Evolutionary conservation across 2,113 vertebrate species (phyloP).

Genomic region (Phylloscopus trochilus): DNA sequence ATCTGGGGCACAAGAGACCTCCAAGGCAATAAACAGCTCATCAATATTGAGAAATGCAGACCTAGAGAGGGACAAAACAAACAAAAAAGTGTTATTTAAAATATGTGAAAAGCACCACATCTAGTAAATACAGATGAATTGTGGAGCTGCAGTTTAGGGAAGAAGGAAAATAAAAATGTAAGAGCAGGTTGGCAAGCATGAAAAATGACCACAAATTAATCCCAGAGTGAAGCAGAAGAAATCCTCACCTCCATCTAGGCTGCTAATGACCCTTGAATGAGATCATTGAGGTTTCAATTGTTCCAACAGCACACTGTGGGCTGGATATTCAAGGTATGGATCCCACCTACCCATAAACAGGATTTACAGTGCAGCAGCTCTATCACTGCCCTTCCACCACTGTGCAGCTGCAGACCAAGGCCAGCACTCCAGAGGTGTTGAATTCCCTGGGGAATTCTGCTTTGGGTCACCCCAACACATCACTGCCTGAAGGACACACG

Average conservation of each 20-base stretch:
- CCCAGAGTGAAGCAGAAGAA: background rate
- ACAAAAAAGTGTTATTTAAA: background rate
- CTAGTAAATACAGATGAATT: background rate
- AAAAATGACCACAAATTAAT: background rate
- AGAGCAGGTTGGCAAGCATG: background rate
- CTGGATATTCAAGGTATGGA: background rate
- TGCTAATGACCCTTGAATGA: background rate
- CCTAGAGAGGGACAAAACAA: background rate
- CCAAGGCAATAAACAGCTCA: background rate
- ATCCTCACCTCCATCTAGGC: background rate
- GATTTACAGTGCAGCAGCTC: background rate
- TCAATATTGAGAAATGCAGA: background rate
- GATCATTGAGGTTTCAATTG: background rate
- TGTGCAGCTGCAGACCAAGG: background rate
- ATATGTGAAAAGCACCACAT: background rate
- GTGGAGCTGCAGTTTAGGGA: background rate
- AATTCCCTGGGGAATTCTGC: background rate
- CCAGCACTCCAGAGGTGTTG: background rate
- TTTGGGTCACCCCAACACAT: rapidly evolving
- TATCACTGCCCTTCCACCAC: background rate
- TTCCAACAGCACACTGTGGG: background rate
- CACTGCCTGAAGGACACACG: background rate
- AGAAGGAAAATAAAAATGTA: background rate
- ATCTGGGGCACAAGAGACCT: background rate
- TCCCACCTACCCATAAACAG: background rate